Percentiles rank a stretch among this genome's conserved stretches.
These are phyloP conservation scores for Macrocentrus cingulum DNA, from an alignment of 1,140 invertebrate genomes.

Conservation along the genomic window DNA sequence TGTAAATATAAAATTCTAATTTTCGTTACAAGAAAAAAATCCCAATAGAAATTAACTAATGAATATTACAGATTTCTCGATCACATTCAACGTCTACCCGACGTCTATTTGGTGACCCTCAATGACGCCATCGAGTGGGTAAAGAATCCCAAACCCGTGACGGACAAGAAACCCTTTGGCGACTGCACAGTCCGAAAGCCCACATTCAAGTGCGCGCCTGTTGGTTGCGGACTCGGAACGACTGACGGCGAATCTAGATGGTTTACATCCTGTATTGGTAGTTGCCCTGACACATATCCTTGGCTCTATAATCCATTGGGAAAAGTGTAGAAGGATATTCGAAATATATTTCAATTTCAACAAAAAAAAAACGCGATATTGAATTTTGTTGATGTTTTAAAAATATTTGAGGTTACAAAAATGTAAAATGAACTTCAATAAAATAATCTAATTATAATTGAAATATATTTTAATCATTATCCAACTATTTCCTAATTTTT, in stretches of 20 bases:
- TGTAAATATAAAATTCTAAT: slow-evolving; percentile 9
- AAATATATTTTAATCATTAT: no score
- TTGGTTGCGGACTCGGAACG: slow-evolving; percentile 36
- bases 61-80: slow-evolving; percentile 57
- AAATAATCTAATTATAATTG: no score
- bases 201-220: slow-evolving; percentile 23
- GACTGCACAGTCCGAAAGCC: slow-evolving; percentile 38
- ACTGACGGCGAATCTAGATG: slow-evolving; percentile 41
- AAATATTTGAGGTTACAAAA: no score
- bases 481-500: no score
- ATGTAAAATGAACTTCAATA: no score
- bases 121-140: slow-evolving; percentile 64
- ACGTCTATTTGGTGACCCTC: slow-evolving; percentile 58
- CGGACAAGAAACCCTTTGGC: slow-evolving; percentile 42
- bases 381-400: background rate
- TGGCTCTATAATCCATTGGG: slow-evolving; percentile 43
- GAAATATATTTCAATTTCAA: background rate
- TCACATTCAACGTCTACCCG: slow-evolving; percentile 53
- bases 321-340: slow-evolving; percentile 16
- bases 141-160: slow-evolving; percentile 59
- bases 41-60: no score
- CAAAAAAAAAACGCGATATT: background rate
- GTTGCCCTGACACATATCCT: slow-evolving; percentile 37
- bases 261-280: slow-evolving; percentile 32
- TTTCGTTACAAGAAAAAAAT: slow-evolving; percentile 1